Evolutionary conservation across 2,797 vertebrate genomes (phyloP).

Genomic region (Aplochiton taeniatus): DNA sequence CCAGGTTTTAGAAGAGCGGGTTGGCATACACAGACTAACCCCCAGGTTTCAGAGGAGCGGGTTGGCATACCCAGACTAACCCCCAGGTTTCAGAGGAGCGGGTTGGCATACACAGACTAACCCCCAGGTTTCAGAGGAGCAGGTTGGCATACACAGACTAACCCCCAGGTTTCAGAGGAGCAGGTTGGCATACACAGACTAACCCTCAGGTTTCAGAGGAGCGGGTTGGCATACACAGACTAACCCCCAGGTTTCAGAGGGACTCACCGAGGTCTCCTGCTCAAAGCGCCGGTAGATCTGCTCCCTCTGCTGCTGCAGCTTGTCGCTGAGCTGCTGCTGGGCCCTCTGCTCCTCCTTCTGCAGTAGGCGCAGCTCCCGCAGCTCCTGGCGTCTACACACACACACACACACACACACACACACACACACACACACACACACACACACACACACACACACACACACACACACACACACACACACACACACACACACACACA

Average conservation of each 20-base stretch:
- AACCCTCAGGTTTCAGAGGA: not conserved
- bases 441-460: constrained; percentile 6
- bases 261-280: constrained; percentile 91
- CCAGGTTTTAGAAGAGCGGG: no score
- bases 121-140: no score
- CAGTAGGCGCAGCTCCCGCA: constrained; percentile 83
- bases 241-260: not conserved
- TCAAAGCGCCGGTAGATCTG: constrained; percentile 93
- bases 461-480: constrained; percentile 1
- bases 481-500: not conserved
- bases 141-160: no score
- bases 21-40: no score
- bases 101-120: no score
- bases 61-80: no score
- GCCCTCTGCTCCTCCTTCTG: constrained; percentile 89
- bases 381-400: constrained; percentile 87
- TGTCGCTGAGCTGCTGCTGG: constrained; percentile 94
- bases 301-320: constrained; percentile 90
- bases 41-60: no score
- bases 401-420: constrained; percentile 3
- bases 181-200: no score
- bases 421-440: constrained; percentile 14
- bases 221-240: not conserved
- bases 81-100: no score
- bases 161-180: no score